Evolutionary conservation across 2,113 vertebrate species (phyloP).

Genomic region (Hyla sarda): DNA sequence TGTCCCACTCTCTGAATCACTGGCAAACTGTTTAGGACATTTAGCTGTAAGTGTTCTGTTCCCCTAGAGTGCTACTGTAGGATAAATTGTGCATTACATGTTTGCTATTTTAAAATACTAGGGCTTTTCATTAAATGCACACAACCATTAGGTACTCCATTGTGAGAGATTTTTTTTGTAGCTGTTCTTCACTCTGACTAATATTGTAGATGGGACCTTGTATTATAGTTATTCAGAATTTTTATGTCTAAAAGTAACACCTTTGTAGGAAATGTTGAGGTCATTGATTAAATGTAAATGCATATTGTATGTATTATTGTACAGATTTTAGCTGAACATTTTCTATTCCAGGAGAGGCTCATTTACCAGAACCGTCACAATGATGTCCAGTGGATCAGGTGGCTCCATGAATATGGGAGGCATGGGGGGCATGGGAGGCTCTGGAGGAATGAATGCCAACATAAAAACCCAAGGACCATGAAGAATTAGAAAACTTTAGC

Average conservation of each 20-base stretch:
- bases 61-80: not conserved
- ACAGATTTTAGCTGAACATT: not conserved
- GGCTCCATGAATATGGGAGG: not conserved
- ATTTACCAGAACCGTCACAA: not conserved
- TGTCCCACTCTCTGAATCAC: not conserved
- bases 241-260: no score
- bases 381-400: not conserved
- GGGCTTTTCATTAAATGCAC: not conserved
- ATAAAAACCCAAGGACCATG: constrained; percentile 18
- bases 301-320: not conserved
- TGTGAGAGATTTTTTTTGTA: not conserved
- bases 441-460: not conserved
- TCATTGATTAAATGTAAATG: not conserved
- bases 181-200: no score
- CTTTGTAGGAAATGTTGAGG: not conserved
- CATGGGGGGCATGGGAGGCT: not conserved
- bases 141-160: not conserved
- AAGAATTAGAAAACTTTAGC: constrained; percentile 1
- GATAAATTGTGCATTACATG: not conserved
- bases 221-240: no score
- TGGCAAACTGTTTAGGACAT: no score
- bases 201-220: no score
- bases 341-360: constrained; percentile 1
- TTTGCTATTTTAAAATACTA: not conserved
- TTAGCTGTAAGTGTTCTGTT: no score